Evolutionary conservation across 2,888 invertebrate genomes (phyloP), one percentile per base, ranked within the genome.

Genomic region (Himalopsyche anomala): DNA sequence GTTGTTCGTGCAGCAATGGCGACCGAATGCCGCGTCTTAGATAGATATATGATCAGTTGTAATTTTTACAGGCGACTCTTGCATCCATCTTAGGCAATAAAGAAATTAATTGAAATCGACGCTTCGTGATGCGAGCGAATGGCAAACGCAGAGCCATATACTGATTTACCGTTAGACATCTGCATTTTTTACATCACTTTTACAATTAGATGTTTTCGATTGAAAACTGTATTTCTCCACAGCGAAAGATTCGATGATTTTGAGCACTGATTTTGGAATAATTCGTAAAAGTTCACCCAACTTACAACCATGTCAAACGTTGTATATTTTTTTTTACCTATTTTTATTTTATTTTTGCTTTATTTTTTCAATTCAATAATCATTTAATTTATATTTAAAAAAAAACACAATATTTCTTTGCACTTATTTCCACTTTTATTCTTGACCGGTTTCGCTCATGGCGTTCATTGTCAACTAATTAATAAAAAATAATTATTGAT

Each of bases 51-150:
- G 38, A 74, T 74, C 74, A 74, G 74, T 38, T 74, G 74, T 86
- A 80, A 82, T 84, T 84, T 81, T 86, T 84, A 79, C 82, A 12
- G 74, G 74, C 74, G 74, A 74, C 74, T 74, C 74, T 56, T 82
- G 55, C 82, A 82, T 82, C 56, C 82, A 82, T 82, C 82, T 81
- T 81, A 56, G 28, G 80, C 80, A 86, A 86, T 86, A 86, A 86
- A 86, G 84, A 86, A 86, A 84, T 86, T 86, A 86, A 86, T 86
- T 86, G 86, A 86, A 86, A 86, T 84, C 80, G 84, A 84, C 74
- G 84, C 82, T 55, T 82, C 86, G 86, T 86, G 84, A 82, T 81
- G 83, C 81, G 80, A n/a, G 62, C 38, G 80, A 80, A 80, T 51
- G 51, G 51, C 80, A 45, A 80, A 80, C 80, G 80, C 45, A 36